Evolutionary conservation across 2,113 vertebrate species (phyloP).

Genomic region (Phaethornis superciliosus): DNA sequence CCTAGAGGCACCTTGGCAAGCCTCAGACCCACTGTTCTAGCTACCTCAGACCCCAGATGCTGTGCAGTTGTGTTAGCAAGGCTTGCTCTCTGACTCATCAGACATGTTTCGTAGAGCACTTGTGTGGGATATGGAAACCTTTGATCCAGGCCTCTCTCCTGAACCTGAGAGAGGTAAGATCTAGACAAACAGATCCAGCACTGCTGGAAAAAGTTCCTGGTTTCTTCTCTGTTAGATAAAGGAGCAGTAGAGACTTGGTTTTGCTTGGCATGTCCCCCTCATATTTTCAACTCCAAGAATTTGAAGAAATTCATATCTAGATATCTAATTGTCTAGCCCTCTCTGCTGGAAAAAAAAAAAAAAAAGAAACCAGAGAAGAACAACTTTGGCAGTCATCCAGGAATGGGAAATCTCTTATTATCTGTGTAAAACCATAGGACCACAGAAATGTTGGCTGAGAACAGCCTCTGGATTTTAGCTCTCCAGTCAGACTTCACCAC

Average conservation of each 20-base stretch:
- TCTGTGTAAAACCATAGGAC: not conserved
- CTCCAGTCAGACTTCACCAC: not conserved
- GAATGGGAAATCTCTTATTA: not conserved
- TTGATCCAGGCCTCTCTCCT: not conserved
- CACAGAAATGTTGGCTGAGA: not conserved
- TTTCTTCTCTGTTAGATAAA: not conserved
- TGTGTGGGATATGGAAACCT: not conserved
- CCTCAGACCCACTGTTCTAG: not conserved
- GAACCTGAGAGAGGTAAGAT: not conserved
- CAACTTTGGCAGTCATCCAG: not conserved
- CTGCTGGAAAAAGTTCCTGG: not conserved
- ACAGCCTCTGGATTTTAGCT: not conserved
- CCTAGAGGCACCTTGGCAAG: not conserved
- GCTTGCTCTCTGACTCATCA: not conserved
- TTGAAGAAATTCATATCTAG: not conserved
- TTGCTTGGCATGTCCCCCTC: not conserved
- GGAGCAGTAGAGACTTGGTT: not conserved
- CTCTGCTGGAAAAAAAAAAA: not conserved
- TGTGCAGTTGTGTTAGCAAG: rapidly evolving
- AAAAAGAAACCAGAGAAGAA: not conserved
- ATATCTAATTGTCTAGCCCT: not conserved
- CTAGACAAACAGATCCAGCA: not conserved
- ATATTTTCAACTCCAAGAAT: not conserved
- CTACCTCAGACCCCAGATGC: not conserved
- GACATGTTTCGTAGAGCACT: not conserved